Evolutionary conservation across 2,113 vertebrate species (phyloP), one percentile per base, ranked within the genome.

Genomic region (Coptodon rendalli): DNA sequence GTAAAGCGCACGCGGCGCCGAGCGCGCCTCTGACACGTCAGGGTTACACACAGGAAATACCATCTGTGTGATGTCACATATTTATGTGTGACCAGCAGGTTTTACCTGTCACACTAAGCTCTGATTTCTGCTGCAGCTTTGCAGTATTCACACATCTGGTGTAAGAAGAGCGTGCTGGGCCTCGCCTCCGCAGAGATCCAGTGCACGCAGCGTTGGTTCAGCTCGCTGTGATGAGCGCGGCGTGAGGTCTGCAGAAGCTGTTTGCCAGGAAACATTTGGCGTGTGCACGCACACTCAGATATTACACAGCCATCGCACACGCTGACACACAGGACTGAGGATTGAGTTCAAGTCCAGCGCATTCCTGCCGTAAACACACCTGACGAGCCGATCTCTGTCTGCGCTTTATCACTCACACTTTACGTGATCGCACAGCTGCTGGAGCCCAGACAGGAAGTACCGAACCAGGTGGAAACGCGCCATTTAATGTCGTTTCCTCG

Each of bases 401-500:
- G 34, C 34, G 0, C 10, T 38, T 10, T 1, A 34, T 63, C 59
- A 6, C 29, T 17, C 16, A 11, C 59, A 6, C 31, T 17, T 36
- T 36, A n/a, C 34, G 9, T n/a, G 29, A 11, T 19, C 17, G 10
- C 59, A 63, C 63, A 13, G 63, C 19, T n/a, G 63, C 6, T 63
- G 59, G 31, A 19, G 3, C 52, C 48, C 14, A 6, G 50, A 84
- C 88, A 90, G 91, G 91, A 92, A 90, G 83, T 27, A 66, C 22
- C 19, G 63, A 81, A 45, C 48, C 29, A 82, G 61, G 31, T 83
- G 87, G 66, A 91, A 92, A 81, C 36, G 3, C 24, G 85, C 87
- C 52, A 90, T 89, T 92, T 85, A 91, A 92, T 83, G 86, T 82
- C 16, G 31, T 76, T 92, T 92, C 90, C 90, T 93, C 6, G 82